A percentile compares a stretch with the other conserved stretches of the same genome.
Evolutionary conservation across 2,888 invertebrate genomes (phyloP).

Genomic region (Sepioteuthis lessoniana): DNA sequence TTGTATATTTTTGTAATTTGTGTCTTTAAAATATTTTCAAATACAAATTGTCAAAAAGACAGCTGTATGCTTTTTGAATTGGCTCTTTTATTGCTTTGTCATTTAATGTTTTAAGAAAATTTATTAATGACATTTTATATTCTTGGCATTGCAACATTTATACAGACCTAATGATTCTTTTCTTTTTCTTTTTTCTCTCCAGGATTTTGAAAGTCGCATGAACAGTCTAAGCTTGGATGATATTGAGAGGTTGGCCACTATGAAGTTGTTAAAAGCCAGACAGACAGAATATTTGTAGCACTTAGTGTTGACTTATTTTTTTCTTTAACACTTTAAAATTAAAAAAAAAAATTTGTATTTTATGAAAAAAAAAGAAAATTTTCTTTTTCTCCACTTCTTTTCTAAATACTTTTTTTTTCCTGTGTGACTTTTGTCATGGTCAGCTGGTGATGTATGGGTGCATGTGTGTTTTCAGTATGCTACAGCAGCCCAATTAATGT

Average conservation of each 20-base stretch:
- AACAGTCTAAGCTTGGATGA: slow-evolving; percentile 66
- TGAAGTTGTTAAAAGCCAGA: slow-evolving; percentile 52
- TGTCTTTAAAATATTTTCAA: no score
- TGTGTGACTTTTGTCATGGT: background rate
- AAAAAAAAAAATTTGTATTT: background rate
- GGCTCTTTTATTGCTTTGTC: background rate
- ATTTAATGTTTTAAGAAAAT: background rate
- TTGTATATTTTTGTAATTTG: no score
- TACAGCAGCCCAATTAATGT: background rate
- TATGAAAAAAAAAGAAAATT: background rate
- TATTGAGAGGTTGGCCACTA: slow-evolving; percentile 66
- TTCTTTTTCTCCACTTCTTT: background rate
- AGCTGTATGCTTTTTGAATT: no score
- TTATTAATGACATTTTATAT: no score
- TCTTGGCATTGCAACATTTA: background rate
- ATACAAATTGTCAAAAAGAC: no score
- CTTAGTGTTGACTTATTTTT: background rate
- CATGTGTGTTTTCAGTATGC: background rate
- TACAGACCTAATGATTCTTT: background rate
- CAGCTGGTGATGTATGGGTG: background rate
- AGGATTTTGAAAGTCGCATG: slow-evolving; percentile 64
- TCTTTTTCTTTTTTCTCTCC: slow-evolving; percentile 52
- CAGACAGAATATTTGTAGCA: slow-evolving; percentile 41
- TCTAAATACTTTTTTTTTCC: background rate
- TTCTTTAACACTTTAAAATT: background rate